These are phyloP conservation scores for Sphinx pinastri DNA, from an alignment of 2,888 invertebrate species.

Conservation along the genomic window DNA sequence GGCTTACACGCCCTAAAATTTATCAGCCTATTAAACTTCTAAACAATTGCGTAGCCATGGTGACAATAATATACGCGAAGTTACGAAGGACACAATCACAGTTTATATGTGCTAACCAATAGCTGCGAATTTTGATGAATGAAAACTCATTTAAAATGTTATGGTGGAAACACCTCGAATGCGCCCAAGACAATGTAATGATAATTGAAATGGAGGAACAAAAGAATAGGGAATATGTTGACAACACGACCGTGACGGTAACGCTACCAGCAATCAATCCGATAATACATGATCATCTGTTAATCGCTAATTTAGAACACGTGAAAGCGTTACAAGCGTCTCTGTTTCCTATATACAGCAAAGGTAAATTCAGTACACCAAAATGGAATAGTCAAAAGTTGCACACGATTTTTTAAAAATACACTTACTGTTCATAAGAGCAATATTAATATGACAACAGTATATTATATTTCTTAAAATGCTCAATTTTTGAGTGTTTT, in stretches of 20 bases:
- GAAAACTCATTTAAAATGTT: constrained; percentile 65
- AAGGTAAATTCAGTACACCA: constrained; percentile 61
- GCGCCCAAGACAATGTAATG: constrained; percentile 65
- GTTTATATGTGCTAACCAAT: constrained; percentile 49
- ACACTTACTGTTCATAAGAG: not conserved
- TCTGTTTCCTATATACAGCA: constrained; percentile 85
- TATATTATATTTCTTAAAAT: too few relatives aligned
- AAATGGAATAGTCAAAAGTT: not conserved
- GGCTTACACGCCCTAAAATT: constrained; percentile 49
- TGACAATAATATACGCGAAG: constrained; percentile 52
- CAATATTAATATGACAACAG: too few relatives aligned
- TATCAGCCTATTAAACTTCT: constrained; percentile 47
- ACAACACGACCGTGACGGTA: constrained; percentile 68
- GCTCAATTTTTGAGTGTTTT: too few relatives aligned
- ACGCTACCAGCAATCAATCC: constrained; percentile 68
- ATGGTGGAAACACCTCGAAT: constrained; percentile 81
- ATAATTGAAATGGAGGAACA: constrained; percentile 75
- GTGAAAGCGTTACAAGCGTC: constrained; percentile 87
- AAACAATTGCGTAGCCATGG: constrained; percentile 70
- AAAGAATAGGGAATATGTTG: constrained; percentile 59
- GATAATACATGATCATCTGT: constrained; percentile 69
- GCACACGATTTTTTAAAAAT: not conserved
- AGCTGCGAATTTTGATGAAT: constrained; percentile 46
- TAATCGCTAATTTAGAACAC: constrained; percentile 76
- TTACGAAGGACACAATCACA: constrained; percentile 48